Base-by-base conservation (phyloP, 2,797 vertebrate genomes). In the Phoeniculus purpureus region DNA sequence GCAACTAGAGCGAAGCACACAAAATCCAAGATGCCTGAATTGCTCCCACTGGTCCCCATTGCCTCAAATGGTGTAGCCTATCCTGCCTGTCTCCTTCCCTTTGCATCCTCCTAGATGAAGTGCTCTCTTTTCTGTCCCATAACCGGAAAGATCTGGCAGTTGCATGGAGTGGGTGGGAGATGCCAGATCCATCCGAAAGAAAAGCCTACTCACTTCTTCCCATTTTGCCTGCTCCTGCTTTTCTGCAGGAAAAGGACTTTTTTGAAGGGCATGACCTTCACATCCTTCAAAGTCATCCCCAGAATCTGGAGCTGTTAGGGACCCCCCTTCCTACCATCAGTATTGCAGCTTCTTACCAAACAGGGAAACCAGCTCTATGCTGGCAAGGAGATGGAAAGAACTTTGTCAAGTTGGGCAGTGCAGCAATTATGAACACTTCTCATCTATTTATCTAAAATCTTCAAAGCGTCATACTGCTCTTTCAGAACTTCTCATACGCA, bases 141-240 rank as follows among this genome's bases (percentile, higher is more conserved):
- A 5, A 32, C 4, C 34, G 43, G 43, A 60, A 68, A 68, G n/a
- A 50, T 7, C 27, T 68, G n/a, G 6, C 9, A 72, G 51, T 7
- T 47, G 7, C 7, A 15, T 23, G 14, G 13, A 45, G 7, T 3
- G 4, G 6, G 10, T 37, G 7, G 10, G 15, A 15, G 19, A 58
- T 0, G 0, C 16, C 45, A 52, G 12, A 13, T 54, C n/a, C 32
- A 18, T 52, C 15, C 17, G 17, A 6, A 0, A 0, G 29, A 26
- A 32, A 61, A 71, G 6, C 15, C 29, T 19, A 20, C 0, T 0
- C 12, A 4, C 16, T 58, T 66, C 37, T 59, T 72, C 19, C 17
- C 10, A 15, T 14, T 32, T 21, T 79, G 15, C 26, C 48, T 0
- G 1, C 18, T 52, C 25, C 27, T 50, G n/a, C 26, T 73, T 54